phyloP scores from a whole-genome alignment of 2,888 invertebrate species.

The Gandaritis pyraliata region DNA sequence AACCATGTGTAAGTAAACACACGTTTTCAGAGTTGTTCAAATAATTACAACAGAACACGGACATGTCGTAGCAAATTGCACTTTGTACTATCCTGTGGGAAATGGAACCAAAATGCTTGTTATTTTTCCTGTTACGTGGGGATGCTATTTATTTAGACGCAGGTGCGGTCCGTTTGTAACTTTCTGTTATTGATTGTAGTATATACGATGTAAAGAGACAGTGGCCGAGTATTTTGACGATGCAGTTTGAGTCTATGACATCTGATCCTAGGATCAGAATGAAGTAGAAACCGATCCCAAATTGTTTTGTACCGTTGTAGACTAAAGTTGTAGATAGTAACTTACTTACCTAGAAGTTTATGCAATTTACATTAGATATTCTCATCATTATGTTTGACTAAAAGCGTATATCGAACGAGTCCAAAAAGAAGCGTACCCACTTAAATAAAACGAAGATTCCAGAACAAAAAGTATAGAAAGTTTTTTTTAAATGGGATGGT shows the following conservation, averaged over 20 bases:
- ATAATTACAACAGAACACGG: conserved; percentile 40
- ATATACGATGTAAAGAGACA: background rate
- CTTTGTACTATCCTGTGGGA: conserved; percentile 35
- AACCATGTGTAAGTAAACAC: conserved; percentile 20
- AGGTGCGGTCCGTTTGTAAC: conserved; percentile 34
- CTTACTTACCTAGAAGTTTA: too few relatives aligned
- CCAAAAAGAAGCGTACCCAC: too few relatives aligned
- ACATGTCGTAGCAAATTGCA: conserved; percentile 38
- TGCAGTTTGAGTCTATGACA: background rate
- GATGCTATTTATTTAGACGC: conserved; percentile 41
- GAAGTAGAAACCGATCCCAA: too few relatives aligned
- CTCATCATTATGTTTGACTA: too few relatives aligned
- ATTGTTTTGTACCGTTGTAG: background rate
- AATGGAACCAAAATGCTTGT: conserved; percentile 37
- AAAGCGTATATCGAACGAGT: too few relatives aligned
- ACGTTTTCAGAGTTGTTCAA: conserved; percentile 36
- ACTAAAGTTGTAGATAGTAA: too few relatives aligned
- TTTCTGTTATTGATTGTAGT: conserved; percentile 8
- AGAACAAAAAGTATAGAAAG: too few relatives aligned
- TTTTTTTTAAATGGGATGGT: too few relatives aligned
- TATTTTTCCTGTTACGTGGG: conserved; percentile 42
- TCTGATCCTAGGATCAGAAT: too few relatives aligned
- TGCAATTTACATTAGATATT: too few relatives aligned
- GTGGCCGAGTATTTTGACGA: background rate
- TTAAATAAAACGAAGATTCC: too few relatives aligned